Conservation (phyloP, 2,797 vertebrate genomes). For the Brachyalestes nurse region DNA sequence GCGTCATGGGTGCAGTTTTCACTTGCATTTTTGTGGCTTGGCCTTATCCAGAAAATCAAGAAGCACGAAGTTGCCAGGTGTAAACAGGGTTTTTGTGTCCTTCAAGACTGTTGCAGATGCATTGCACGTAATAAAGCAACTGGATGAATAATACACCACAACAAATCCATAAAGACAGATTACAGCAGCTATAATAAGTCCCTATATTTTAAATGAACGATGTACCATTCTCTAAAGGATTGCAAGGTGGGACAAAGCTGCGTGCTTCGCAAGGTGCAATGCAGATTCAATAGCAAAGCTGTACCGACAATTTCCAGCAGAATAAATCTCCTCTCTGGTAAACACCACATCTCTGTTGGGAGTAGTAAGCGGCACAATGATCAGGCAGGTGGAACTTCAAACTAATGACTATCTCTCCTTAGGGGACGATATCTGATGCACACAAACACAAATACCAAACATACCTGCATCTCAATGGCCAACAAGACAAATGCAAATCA, state of each 20-base stretch:
- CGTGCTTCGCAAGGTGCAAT: background rate
- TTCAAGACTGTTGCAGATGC: background rate
- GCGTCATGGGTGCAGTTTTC: too few relatives aligned
- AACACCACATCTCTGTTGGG: background rate
- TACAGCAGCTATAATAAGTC: background rate
- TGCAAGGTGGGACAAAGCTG: background rate
- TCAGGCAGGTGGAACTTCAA: background rate
- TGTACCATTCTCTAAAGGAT: background rate
- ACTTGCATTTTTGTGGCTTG: too few relatives aligned
- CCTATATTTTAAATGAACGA: too few relatives aligned
- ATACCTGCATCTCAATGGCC: background rate
- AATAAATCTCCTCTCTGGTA: background rate
- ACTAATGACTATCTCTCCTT: slow-evolving; percentile 3
- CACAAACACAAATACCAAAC: background rate
- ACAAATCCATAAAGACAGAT: background rate
- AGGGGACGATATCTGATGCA: background rate
- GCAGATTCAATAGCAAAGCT: background rate
- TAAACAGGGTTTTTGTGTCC: background rate
- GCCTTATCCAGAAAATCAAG: too few relatives aligned
- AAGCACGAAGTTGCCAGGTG: too few relatives aligned
- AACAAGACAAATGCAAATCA: background rate
- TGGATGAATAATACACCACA: background rate
- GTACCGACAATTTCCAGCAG: background rate
- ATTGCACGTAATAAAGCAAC: background rate
- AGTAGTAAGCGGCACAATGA: background rate